phyloP scores from a whole-genome alignment of 2,113 vertebrate genomes.

The Formicarius rufipectus region DNA sequence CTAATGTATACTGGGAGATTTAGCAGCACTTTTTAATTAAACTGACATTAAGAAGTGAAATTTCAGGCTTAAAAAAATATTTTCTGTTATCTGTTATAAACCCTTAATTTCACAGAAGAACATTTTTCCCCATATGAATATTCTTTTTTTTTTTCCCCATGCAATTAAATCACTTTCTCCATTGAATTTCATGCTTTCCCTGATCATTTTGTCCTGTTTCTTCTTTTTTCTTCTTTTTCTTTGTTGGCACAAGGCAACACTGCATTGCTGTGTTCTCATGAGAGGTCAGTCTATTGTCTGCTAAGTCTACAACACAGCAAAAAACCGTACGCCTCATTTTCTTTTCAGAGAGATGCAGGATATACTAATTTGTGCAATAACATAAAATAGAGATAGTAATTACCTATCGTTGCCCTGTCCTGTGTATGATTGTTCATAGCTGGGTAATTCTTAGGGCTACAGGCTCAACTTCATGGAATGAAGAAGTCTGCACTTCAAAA shows the following conservation, averaged over 20 bases:
- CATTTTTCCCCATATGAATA: neutral
- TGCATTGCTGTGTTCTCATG: neutral
- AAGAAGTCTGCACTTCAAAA: neutral
- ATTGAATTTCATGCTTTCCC: neutral
- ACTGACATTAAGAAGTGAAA: neutral
- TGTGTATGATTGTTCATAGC: neutral
- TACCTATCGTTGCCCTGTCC: neutral
- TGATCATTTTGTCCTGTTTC: neutral
- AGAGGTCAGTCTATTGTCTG: neutral
- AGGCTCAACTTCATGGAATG: neutral
- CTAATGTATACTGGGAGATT: neutral
- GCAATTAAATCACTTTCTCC: neutral
- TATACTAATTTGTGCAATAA: neutral
- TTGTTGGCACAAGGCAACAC: neutral
- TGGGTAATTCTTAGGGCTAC: neutral
- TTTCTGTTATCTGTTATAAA: neutral
- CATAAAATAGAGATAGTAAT: neutral
- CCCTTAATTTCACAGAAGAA: neutral
- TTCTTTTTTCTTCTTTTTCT: neutral
- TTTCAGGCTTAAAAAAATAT: neutral
- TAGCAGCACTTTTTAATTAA: slow-evolving; percentile 34
- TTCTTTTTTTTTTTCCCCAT: neutral
- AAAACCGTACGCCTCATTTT: neutral
- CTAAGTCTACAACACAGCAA: neutral
- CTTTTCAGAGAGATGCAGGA: neutral